Evolutionary conservation across 2,888 invertebrate species (phyloP), one percentile per base, ranked within the genome.

Genomic region (Dichetophora obliterata): DNA sequence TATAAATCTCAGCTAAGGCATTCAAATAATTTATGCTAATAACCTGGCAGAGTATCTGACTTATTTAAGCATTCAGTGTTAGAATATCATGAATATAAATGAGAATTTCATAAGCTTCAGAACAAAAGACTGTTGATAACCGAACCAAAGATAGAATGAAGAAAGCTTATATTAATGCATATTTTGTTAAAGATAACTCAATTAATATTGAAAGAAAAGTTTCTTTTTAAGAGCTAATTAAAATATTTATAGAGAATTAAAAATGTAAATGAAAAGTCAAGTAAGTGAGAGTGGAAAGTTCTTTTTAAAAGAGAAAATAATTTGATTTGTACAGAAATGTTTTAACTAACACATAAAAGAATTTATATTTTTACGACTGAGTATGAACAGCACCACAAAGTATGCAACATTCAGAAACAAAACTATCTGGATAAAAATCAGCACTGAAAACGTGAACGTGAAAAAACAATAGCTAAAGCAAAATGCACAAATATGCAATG

Each of bases 1-100:
- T 66, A 66, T 66, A 37, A 66, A 66, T n/a, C 66, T 22, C 66
- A 43, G 66, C 34, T 37, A 59, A 22, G 22, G 43, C 22, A 14
- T 50, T 22, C 50, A 24, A 34, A 50, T 68, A 50, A 68, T 68
- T 68, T 68, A 68, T 68, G 68, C 50, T 50, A 68, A 68, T 68
- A 24, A 68, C 27, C 22, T 19, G 50, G 24, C 24, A n/a, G 48
- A 50, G 24, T 14, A 50, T 50, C 52, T 68, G 68, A 68, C 16
- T 27, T 14, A 50, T 68, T 48, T 50, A n/a, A 50, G 63, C 37
- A 31, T 31, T 6, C 19, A 65, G 24, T 68, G 68, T 50, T 48
- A 50, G 68, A 50, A 24, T 50, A 22, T 24, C 27, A 68, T 68
- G 50, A 22, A 50, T 66, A 66, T 66, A 66, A 66, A 66, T 66